Conservation (phyloP, 2,113 vertebrate genomes). For the Raphicerus campestris region DNA sequence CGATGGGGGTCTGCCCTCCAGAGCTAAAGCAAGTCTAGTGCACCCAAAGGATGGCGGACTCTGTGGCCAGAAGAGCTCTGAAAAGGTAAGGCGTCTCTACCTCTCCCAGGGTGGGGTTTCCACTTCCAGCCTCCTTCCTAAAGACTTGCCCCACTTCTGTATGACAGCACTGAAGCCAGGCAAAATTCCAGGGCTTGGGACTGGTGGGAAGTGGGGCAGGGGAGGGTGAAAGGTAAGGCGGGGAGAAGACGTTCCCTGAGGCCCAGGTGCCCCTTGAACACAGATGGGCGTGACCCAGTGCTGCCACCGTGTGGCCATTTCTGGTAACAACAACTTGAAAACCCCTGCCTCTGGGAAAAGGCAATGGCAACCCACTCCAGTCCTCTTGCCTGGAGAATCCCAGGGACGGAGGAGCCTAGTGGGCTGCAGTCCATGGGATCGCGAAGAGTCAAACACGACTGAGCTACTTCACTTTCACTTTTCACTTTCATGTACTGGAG, state of each 20-base stretch:
- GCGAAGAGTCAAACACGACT: too few species aligned
- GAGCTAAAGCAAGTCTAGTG: neutral
- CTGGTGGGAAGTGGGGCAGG: neutral
- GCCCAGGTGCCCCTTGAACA: neutral
- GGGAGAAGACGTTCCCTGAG: neutral
- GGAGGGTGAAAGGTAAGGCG: rapidly evolving
- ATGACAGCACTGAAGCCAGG: neutral
- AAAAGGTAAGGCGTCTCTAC: neutral
- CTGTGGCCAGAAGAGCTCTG: neutral
- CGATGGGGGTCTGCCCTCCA: neutral
- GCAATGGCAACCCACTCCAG: too few species aligned
- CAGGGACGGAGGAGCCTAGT: too few species aligned
- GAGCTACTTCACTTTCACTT: too few species aligned
- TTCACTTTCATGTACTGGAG: too few species aligned
- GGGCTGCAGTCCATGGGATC: too few species aligned
- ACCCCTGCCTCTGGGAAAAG: neutral
- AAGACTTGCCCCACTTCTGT: neutral
- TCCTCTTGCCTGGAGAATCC: too few species aligned
- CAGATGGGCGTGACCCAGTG: neutral
- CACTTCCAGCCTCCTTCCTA: neutral
- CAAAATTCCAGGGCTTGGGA: neutral
- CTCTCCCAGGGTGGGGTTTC: neutral
- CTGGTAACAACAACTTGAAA: neutral
- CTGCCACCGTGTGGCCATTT: neutral
- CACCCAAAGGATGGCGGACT: neutral